Evolutionary conservation across 2,888 invertebrate genomes (phyloP), one percentile per base, ranked within the genome.

Genomic region (Aporophyla nigra): DNA sequence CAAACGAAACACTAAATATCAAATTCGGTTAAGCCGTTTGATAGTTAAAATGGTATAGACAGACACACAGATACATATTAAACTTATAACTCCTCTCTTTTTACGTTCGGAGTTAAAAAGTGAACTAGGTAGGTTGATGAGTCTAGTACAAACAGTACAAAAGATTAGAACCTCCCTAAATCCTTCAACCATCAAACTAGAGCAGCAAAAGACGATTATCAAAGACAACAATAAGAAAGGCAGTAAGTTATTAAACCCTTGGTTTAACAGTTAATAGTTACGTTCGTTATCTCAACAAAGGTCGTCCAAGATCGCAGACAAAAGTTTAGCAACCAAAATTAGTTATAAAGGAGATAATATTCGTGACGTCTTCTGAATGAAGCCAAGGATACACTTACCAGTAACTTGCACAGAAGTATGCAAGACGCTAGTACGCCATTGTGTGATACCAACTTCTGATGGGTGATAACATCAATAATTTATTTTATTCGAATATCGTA

Each of bases 281-380:
- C 80, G 71, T 75, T 83, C 73, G 62, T 78, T 81, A 85, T 81
- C 85, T 80, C 46, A 21, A 70, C 81, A 89, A 89, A 87, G 88
- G 88, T 66, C 78, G 81, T 83, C 80, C 71, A 53, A 87, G 83
- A 87, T 89, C 82, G 87, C 77, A 86, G 86, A 76, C 81, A 82
- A 86, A 90, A 92, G 86, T 92, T 91, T 81, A 76, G 73, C 56
- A 83, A 85, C 89, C 88, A 81, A 88, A 90, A 87, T 91, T 91
- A 90, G 88, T 91, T 91, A 78, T 82, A 85, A 87, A 81, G 84
- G 74, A 90, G 91, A 91, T 92, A 92, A 89, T 89, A 85, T 84
- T 89, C 81, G 54, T 83, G 76, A 82, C 76, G 80, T 79, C 9
- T 40, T 53, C n/a, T 27, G 19, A 33, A 27, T 67, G n/a, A 74